phyloP scores from a whole-genome alignment of 1,140 invertebrate genomes.

The Cotesia typhae region DNA sequence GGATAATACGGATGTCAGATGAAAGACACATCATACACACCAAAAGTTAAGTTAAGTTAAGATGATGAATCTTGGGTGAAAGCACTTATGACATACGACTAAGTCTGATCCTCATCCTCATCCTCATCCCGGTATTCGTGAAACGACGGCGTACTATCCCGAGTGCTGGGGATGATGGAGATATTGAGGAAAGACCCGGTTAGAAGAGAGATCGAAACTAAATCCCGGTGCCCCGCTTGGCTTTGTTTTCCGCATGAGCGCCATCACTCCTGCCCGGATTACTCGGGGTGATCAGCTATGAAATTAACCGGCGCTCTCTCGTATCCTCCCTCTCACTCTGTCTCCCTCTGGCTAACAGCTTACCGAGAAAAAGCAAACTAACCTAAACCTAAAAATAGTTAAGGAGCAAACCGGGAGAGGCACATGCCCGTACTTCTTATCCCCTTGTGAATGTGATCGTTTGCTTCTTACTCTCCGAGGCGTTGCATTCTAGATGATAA shows the following conservation, averaged over 20 bases:
- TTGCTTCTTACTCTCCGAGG: conserved; percentile 12
- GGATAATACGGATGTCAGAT: conserved; percentile 18
- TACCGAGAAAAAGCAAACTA: neutral
- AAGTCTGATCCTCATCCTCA: conserved; percentile 35
- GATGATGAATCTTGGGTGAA: conserved; percentile 66
- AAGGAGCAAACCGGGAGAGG: neutral
- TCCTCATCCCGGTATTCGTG: conserved; percentile 23
- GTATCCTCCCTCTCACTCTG: conserved; percentile 37
- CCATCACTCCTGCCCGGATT: conserved; percentile 59
- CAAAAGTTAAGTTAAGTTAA: conserved; percentile 38
- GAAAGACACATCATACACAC: conserved; percentile 5
- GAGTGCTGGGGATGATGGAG: conserved; percentile 36
- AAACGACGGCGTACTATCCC: conserved; percentile 32
- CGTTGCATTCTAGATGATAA: conserved; percentile 18
- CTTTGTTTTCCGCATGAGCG: conserved; percentile 65
- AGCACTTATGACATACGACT: conserved; percentile 65
- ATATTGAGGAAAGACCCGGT: conserved; percentile 27
- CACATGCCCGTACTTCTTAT: conserved; percentile 14
- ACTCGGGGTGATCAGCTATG: conserved; percentile 67
- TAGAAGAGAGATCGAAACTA: conserved; percentile 15
- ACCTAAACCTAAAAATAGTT: conserved; percentile 19
- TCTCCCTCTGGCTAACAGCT: neutral
- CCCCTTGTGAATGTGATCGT: conserved; percentile 21
- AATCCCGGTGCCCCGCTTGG: conserved; percentile 49
- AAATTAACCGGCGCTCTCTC: conserved; percentile 62